phyloP scores from a whole-genome alignment of 2,888 invertebrate species.

The Cactoblastis cactorum region DNA sequence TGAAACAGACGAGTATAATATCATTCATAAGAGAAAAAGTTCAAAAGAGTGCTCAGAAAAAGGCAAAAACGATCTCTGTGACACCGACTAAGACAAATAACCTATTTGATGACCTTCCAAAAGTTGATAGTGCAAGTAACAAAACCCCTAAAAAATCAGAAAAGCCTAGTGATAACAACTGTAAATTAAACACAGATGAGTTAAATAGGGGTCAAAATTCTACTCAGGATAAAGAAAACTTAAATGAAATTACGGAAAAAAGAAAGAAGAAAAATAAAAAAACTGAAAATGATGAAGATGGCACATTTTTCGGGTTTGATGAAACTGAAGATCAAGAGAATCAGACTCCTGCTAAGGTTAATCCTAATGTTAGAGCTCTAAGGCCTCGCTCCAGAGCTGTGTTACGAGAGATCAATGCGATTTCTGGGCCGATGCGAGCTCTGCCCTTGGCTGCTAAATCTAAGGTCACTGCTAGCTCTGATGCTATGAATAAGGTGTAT shows the following conservation, averaged over 20 bases:
- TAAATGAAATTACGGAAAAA: constrained; percentile 31
- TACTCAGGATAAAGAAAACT: constrained; percentile 33
- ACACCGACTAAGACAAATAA: constrained; percentile 48
- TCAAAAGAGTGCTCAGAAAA: constrained; percentile 53
- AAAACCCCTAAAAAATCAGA: constrained; percentile 27
- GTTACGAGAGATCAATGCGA: constrained; percentile 53
- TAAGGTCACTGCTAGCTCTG: constrained; percentile 40
- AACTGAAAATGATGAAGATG: constrained; percentile 38
- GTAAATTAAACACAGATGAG: constrained; percentile 13
- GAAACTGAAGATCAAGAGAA: constrained; percentile 66
- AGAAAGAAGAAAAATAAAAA: constrained; percentile 25
- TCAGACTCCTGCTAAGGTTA: constrained; percentile 51
- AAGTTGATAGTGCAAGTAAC: constrained; percentile 22
- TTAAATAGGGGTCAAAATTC: constrained; percentile 25
- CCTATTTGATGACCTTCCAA: constrained; percentile 39
- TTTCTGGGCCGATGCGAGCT: constrained; percentile 46
- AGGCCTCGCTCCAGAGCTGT: constrained; percentile 44
- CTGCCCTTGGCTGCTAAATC: constrained; percentile 45
- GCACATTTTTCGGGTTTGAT: constrained; percentile 71
- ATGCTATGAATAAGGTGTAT: constrained; percentile 46
- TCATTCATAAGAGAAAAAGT: constrained; percentile 65
- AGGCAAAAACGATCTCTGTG: constrained; percentile 40
- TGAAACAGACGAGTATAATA: constrained; percentile 70
- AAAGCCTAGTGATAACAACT: constrained; percentile 22
- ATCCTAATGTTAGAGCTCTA: constrained; percentile 34